A percentile compares a stretch with the other conserved stretches of the same genome.
These are phyloP conservation scores for Aulostomus chinensis DNA, from an alignment of 2,797 vertebrate genomes.

Conservation along the genomic window DNA sequence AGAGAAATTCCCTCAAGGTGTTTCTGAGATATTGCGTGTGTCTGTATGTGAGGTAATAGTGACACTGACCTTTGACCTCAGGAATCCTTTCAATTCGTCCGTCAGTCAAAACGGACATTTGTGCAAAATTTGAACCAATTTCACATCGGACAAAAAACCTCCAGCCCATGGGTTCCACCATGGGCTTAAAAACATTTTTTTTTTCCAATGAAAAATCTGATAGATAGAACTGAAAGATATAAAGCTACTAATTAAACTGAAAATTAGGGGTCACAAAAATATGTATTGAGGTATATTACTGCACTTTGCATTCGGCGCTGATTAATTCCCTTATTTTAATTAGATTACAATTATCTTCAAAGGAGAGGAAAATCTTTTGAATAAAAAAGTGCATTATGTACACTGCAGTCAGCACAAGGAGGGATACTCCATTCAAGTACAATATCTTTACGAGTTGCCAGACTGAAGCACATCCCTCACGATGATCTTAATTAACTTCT, in stretches of 20 bases:
- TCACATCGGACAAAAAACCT: too few relatives aligned
- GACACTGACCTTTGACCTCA: too few relatives aligned
- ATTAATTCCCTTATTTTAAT: conserved; percentile 20
- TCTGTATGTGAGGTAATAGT: too few relatives aligned
- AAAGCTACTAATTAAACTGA: too few relatives aligned
- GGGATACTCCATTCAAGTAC: conserved; percentile 24
- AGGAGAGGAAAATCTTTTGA: conserved; percentile 11
- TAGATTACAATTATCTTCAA: conserved; percentile 23
- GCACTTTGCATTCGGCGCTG: not conserved
- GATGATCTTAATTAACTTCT: conserved; percentile 73
- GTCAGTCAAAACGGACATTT: too few relatives aligned
- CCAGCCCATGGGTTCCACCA: too few relatives aligned
- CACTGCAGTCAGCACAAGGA: conserved; percentile 25
- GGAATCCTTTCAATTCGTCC: too few relatives aligned
- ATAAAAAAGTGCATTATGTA: conserved; percentile 5
- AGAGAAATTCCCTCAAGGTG: too few relatives aligned
- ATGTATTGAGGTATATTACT: not conserved
- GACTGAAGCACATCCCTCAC: conserved; percentile 44
- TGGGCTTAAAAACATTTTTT: too few relatives aligned
- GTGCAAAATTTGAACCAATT: too few relatives aligned
- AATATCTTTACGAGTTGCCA: conserved; percentile 45
- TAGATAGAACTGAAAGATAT: not conserved
- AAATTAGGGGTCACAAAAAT: too few relatives aligned
- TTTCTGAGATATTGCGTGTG: too few relatives aligned
- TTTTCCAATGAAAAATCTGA: conserved; percentile 3